A percentile compares a stretch with the other conserved stretches of the same genome.
Evolutionary conservation across 2,888 invertebrate species (phyloP).

Genomic region (Anarsia innoxiella): DNA sequence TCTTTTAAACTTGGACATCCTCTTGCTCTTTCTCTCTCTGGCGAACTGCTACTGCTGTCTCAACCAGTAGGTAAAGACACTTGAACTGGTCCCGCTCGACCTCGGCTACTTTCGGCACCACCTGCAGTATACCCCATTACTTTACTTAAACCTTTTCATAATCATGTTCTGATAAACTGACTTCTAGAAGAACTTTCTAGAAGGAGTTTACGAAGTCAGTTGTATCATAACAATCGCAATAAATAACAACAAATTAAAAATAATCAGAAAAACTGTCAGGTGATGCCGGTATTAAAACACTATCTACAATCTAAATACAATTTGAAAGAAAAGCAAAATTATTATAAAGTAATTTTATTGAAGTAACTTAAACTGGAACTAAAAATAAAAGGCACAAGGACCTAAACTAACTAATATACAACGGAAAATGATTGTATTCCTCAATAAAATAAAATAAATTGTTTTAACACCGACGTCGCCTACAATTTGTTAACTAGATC

Average conservation of each 20-base stretch:
- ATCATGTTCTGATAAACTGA: too few relatives aligned
- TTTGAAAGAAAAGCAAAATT: conserved; percentile 20
- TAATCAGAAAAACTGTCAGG: conserved; percentile 36
- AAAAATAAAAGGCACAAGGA: conserved; percentile 12
- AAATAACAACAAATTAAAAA: too few relatives aligned
- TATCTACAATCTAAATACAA: conserved; percentile 23
- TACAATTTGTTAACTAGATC: conserved; percentile 23
- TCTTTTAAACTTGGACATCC: conserved; percentile 23
- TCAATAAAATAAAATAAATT: conserved; percentile 23
- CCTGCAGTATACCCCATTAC: conserved; percentile 40
- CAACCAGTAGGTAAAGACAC: conserved; percentile 55
- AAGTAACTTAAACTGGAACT: conserved; percentile 13
- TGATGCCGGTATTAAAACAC: conserved; percentile 67
- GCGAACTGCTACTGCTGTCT: conserved; percentile 58
- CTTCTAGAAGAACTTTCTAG: too few relatives aligned
- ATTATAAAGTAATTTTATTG: conserved; percentile 13
- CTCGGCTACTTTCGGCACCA: conserved; percentile 37
- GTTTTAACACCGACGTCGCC: conserved; percentile 67
- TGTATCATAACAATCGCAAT: too few relatives aligned
- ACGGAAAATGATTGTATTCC: conserved; percentile 11
- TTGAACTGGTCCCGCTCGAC: conserved; percentile 51
- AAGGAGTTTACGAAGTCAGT: too few relatives aligned
- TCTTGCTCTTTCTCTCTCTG: conserved; percentile 54
- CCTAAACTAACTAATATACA: conserved; percentile 11
- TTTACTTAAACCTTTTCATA: too few relatives aligned